These are phyloP conservation scores for Drosophila meridionalis DNA, from an alignment of 2,888 invertebrate genomes.

Conservation along the genomic window DNA sequence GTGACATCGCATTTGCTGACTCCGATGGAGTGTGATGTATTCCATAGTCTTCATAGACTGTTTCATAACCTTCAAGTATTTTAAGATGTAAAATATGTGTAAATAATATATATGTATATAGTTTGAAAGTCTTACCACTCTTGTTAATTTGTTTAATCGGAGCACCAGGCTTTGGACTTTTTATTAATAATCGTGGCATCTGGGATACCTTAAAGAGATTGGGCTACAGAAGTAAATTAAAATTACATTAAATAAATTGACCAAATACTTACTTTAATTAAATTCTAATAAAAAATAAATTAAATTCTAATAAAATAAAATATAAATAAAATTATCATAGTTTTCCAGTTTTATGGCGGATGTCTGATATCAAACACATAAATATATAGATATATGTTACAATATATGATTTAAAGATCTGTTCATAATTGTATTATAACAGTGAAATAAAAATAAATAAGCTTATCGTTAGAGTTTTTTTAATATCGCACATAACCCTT, in stretches of 20 bases:
- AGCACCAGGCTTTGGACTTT: background rate
- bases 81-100: background rate
- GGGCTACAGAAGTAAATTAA: slow-evolving; percentile 8
- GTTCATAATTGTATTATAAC: too few species aligned
- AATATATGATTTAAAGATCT: too few species aligned
- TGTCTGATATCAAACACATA: too few species aligned
- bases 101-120: background rate
- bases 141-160: slow-evolving; percentile 31
- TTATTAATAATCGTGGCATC: slow-evolving; percentile 13
- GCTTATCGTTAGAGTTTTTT: too few species aligned
- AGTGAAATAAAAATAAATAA: too few species aligned
- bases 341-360: too few species aligned
- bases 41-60: slow-evolving; percentile 49
- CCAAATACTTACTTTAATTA: background rate
- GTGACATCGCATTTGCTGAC: slow-evolving; percentile 24
- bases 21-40: slow-evolving; percentile 34
- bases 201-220: slow-evolving; percentile 1
- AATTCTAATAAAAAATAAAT: too few species aligned
- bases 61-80: slow-evolving; percentile 64
- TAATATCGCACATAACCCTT: too few species aligned
- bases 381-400: too few species aligned
- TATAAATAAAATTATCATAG: background rate
- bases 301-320: too few species aligned
- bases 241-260: background rate
- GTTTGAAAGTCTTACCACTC: slow-evolving; percentile 17